Evolutionary conservation across 1,140 invertebrate genomes (phyloP).

Genomic region (Drosophila athabasca): DNA sequence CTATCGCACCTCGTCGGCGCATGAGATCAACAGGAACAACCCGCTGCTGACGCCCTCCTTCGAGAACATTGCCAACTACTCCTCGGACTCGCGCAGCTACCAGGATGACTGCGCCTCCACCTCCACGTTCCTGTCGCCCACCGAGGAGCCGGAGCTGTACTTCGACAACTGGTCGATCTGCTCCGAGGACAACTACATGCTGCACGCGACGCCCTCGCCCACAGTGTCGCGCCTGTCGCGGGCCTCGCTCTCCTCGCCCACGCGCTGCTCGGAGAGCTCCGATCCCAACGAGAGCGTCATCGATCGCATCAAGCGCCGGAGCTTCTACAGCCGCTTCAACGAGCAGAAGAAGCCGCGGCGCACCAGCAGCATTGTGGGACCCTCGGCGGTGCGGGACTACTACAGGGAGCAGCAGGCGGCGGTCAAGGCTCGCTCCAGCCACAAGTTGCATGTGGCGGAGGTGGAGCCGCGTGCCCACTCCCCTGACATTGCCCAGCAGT

Average conservation of each 20-base stretch:
- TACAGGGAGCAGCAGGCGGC: slow-evolving; percentile 79
- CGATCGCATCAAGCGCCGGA: slow-evolving; percentile 93
- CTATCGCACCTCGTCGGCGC: slow-evolving; percentile 83
- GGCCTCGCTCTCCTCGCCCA: slow-evolving; percentile 73
- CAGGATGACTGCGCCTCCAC: slow-evolving; percentile 82
- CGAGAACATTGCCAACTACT: slow-evolving; percentile 83
- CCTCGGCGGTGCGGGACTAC: slow-evolving; percentile 82
- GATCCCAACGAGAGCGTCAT: slow-evolving; percentile 88
- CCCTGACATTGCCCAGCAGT: slow-evolving; percentile 78
- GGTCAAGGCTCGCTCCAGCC: slow-evolving; percentile 67
- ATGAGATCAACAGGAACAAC: slow-evolving; percentile 83
- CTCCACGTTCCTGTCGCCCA: slow-evolving; percentile 85
- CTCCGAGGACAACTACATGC: slow-evolving; percentile 85
- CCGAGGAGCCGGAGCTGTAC: slow-evolving; percentile 86
- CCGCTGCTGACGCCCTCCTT: slow-evolving; percentile 75
- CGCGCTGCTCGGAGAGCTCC: slow-evolving; percentile 79
- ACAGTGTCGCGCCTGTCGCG: slow-evolving; percentile 85
- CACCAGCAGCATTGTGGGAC: slow-evolving; percentile 86
- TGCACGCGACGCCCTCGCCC: slow-evolving; percentile 80
- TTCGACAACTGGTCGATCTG: slow-evolving; percentile 89
- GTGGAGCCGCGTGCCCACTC: slow-evolving; percentile 60
- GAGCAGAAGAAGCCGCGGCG: slow-evolving; percentile 89
- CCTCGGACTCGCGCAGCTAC: slow-evolving; percentile 79
- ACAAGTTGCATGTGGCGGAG: slow-evolving; percentile 50
- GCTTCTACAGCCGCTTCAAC: slow-evolving; percentile 94